Base-by-base conservation (phyloP, 2,113 vertebrate genomes). In the Maccullochella peelii region DNA sequence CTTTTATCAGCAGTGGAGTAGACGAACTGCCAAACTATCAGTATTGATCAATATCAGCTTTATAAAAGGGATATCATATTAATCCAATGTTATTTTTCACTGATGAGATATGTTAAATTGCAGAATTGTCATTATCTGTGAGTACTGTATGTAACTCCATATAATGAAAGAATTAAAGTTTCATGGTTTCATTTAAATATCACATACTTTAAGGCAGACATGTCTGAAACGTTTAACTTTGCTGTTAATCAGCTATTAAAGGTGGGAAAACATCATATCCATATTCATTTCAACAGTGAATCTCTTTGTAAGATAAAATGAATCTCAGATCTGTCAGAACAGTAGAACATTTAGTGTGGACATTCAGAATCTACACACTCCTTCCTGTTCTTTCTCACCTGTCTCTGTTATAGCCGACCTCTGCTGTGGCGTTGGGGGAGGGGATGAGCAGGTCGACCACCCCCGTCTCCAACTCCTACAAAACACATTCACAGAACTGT, bases 331-430 rank as follows among this genome's bases (percentile, higher is more conserved):
- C 14, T 47, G 15, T 5, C 12, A 49, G 10, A 27, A 27, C 5
- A 15, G 14, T 3, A 58, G 57, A 30, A 16, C 0, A 30, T 30
- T 6, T 7, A 59, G 11, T 1, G 10, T 57, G 23, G 54, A 30
- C 63, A 47, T 12, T 2, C 14, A 20, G 67, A 21, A 1, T 6
- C 2, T 1, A 21, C 33, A 33, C 33, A 33, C 25, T 6, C 1
- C 4, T 3, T 49, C 10, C 1, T 8, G 18, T 8, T 25, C 3
- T 10, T 15, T 54, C 83, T 84, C 88, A 96, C 96, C 96, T 93
- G 92, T 96, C 96, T 67, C 95, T 92, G 91, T 96, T 96, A 90
- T 95, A 96, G 69, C 96, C 96, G 18, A 96, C 95, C 90, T 96
- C 96, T 18, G 96, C 95, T 0, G 92, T 92, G 86, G 94, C 93